A percentile compares a stretch with the other conserved stretches of the same genome.
Evolutionary conservation across 2,888 invertebrate species (phyloP).

Genomic region (Prionchulus punctatus): DNA sequence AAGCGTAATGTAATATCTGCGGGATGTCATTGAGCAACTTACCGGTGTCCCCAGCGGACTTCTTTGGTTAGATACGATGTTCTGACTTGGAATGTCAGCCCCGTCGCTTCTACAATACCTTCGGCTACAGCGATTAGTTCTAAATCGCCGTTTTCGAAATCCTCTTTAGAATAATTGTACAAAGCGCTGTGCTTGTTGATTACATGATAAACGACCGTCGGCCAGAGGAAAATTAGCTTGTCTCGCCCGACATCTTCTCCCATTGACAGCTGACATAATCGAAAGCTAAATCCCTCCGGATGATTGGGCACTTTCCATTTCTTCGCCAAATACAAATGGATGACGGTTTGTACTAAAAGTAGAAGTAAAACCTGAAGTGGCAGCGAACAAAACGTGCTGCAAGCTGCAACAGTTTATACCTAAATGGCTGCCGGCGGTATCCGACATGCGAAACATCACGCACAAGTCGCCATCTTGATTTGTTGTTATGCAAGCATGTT

Average conservation of each 20-base stretch:
- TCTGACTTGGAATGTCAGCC: neutral
- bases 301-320: neutral
- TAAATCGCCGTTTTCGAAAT: neutral
- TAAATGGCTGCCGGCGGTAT: neutral
- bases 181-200: slow-evolving; percentile 3
- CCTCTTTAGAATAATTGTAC: neutral
- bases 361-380: too few relatives aligned
- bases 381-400: too few relatives aligned
- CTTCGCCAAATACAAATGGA: neutral
- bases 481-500: neutral
- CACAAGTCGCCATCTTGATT: neutral
- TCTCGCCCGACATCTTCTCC: slow-evolving; percentile 6
- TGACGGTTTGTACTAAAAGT: too few relatives aligned
- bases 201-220: neutral
- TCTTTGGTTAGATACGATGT: slow-evolving; percentile 5
- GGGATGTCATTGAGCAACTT: neutral
- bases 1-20: too few relatives aligned
- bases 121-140: slow-evolving; percentile 2
- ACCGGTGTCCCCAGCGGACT: slow-evolving; percentile 7
- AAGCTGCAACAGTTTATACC: neutral
- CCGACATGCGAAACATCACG: slow-evolving; percentile 7
- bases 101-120: slow-evolving; percentile 6
- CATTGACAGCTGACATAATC: slow-evolving; percentile 2
- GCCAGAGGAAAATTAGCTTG: slow-evolving; percentile 6
- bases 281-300: neutral